These are phyloP conservation scores for Maniola hyperantus DNA, from an alignment of 2,888 invertebrate species.

Conservation along the genomic window DNA sequence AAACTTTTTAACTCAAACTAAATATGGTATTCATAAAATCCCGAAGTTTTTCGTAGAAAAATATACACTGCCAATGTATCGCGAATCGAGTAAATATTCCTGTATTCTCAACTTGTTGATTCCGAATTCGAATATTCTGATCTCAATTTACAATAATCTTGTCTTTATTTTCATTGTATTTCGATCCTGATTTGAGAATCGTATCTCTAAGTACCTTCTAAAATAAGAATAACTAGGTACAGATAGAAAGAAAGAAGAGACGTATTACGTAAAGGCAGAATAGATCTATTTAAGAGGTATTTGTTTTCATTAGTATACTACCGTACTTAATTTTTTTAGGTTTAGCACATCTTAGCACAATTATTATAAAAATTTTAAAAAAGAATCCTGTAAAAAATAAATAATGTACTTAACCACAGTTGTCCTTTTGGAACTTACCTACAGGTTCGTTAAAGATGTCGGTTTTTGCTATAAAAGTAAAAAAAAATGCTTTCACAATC, in stretches of 20 bases:
- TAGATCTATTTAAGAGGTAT: too few relatives aligned
- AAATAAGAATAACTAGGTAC: too few relatives aligned
- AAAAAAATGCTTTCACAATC: conserved; percentile 13
- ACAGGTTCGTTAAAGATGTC: not conserved
- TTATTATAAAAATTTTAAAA: too few relatives aligned
- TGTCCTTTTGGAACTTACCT: too few relatives aligned
- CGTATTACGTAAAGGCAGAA: too few relatives aligned
- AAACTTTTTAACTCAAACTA: conserved; percentile 42
- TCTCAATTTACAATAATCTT: not conserved
- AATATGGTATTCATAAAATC: conserved; percentile 61
- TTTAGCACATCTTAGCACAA: too few relatives aligned
- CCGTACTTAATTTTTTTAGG: too few relatives aligned
- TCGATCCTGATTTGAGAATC: too few relatives aligned
- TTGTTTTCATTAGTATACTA: too few relatives aligned
- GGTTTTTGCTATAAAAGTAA: not conserved
- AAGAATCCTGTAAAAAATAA: too few relatives aligned
- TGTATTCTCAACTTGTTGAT: not conserved
- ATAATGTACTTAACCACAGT: not conserved
- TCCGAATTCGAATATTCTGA: not conserved
- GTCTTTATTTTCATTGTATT: not conserved
- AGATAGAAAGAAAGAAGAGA: too few relatives aligned
- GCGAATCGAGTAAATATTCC: conserved; percentile 31
- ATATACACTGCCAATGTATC: conserved; percentile 33
- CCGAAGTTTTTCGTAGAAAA: conserved; percentile 52
- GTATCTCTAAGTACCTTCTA: too few relatives aligned